Conservation (phyloP, 1,140 invertebrate species). For the Drosophila elegans region DNA sequence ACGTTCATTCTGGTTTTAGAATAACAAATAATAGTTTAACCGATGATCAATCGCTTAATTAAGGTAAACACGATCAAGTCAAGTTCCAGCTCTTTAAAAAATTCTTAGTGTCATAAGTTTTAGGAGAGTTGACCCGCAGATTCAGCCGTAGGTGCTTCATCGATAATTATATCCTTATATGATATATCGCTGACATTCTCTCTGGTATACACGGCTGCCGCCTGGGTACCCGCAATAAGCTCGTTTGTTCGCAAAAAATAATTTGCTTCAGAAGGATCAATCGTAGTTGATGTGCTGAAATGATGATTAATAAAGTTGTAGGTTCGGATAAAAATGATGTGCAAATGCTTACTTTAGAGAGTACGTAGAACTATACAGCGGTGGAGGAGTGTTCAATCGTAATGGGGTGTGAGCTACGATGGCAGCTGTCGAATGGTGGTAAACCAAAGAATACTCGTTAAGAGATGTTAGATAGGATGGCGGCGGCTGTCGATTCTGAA, state of each 20-base stretch:
- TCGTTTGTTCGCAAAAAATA: conserved; percentile 49
- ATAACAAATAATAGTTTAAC: too few species aligned
- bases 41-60: too few species aligned
- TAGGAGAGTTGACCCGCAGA: too few species aligned
- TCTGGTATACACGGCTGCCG: conserved; percentile 10
- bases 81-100: too few species aligned
- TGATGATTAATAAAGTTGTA: neutral
- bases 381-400: conserved; percentile 72
- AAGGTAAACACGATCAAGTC: too few species aligned
- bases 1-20: too few species aligned
- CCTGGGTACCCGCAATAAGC: conserved; percentile 31
- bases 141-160: too few species aligned
- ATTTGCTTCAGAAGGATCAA: conserved; percentile 13
- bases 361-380: conserved; percentile 78
- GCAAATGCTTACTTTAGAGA: conserved; percentile 66
- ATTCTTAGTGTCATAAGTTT: too few species aligned
- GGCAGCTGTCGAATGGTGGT: conserved; percentile 53
- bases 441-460: conserved; percentile 75
- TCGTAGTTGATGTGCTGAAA: conserved; percentile 40
- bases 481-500: conserved; percentile 79
- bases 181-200: conserved; percentile 49
- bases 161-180: conserved; percentile 38
- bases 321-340: neutral
- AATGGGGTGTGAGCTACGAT: conserved; percentile 39
- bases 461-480: conserved; percentile 79